These are phyloP conservation scores for Diaphora mendica DNA, from an alignment of 2,888 invertebrate species.

Conservation along the genomic window DNA sequence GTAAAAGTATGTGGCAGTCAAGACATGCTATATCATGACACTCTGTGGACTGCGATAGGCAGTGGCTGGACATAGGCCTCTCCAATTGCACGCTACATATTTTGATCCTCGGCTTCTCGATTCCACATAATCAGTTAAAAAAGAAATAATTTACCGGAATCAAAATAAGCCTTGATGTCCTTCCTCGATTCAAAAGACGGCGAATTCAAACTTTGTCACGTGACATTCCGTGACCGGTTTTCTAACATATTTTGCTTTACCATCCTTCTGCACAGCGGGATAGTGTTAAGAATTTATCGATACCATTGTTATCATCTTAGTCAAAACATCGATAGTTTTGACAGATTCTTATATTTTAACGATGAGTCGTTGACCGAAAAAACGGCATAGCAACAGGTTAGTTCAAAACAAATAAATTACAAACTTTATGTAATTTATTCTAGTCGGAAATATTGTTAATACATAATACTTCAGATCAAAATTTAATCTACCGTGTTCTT, in stretches of 20 bases:
- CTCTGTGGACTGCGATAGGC: too few relatives aligned
- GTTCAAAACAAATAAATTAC: not conserved
- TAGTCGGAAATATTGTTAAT: too few relatives aligned
- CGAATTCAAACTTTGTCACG: slow-evolving; percentile 31
- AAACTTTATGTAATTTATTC: not conserved
- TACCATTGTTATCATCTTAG: not conserved
- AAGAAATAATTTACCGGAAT: not conserved
- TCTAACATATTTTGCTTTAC: slow-evolving; percentile 30
- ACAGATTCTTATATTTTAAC: not conserved
- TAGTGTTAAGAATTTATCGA: slow-evolving; percentile 11
- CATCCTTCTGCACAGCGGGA: slow-evolving; percentile 15
- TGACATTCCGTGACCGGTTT: slow-evolving; percentile 44
- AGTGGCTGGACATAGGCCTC: too few relatives aligned
- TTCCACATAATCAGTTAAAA: too few relatives aligned
- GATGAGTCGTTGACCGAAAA: not conserved
- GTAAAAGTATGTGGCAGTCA: too few relatives aligned
- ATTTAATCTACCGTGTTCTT: not conserved
- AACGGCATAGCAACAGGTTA: not conserved
- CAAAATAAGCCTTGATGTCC: not conserved
- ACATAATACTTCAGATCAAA: too few relatives aligned
- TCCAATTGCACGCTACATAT: too few relatives aligned
- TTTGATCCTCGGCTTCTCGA: too few relatives aligned
- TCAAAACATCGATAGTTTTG: not conserved
- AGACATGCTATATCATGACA: too few relatives aligned
- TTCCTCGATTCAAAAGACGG: slow-evolving; percentile 18